phyloP scores from a whole-genome alignment of 1,140 invertebrate genomes.

The Achroia grisella region DNA sequence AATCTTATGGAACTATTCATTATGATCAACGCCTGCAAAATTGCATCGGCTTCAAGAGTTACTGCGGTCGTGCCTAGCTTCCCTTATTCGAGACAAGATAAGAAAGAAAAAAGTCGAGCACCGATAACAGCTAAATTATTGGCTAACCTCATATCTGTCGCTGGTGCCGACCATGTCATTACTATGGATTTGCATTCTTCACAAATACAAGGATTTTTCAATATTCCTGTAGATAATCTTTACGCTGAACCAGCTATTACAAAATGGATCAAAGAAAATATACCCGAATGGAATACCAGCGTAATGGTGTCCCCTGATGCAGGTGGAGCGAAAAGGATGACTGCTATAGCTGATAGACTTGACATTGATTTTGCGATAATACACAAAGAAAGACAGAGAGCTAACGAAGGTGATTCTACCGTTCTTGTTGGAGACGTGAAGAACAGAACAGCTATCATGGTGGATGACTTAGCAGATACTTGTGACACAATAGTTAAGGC shows the following conservation, averaged over 20 bases:
- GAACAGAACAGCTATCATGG: conserved; percentile 96
- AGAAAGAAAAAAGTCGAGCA: conserved; percentile 99
- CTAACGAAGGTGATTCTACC: conserved; percentile 99
- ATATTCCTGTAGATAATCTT: conserved; percentile 89
- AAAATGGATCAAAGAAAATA: conserved; percentile 99
- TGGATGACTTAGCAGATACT: conserved; percentile 99
- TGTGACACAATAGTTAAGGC: conserved; percentile 99
- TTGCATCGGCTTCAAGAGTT: conserved; percentile 97
- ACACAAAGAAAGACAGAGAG: conserved; percentile 99
- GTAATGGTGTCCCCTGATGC: conserved; percentile 99
- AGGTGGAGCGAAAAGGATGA: conserved; percentile 92
- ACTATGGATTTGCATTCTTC: conserved; percentile 99
- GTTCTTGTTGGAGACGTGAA: conserved; percentile 99
- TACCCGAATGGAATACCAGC: conserved; percentile 96
- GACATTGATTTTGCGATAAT: conserved; percentile 99
- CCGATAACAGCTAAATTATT: conserved; percentile 99
- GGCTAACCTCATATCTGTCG: conserved; percentile 98
- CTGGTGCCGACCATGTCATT: conserved; percentile 99
- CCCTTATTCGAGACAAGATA: conserved; percentile 98
- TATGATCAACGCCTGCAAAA: conserved; percentile 99
- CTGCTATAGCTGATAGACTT: conserved; percentile 86
- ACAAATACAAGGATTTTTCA: conserved; percentile 90
- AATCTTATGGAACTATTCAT: conserved; percentile 99
- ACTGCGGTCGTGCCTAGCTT: conserved; percentile 99
- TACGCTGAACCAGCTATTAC: conserved; percentile 99